Percentiles rank a stretch among this genome's conserved stretches.
These are phyloP conservation scores for Rhynchotus rufescens DNA, from an alignment of 2,797 vertebrate species.

Conservation along the genomic window DNA sequence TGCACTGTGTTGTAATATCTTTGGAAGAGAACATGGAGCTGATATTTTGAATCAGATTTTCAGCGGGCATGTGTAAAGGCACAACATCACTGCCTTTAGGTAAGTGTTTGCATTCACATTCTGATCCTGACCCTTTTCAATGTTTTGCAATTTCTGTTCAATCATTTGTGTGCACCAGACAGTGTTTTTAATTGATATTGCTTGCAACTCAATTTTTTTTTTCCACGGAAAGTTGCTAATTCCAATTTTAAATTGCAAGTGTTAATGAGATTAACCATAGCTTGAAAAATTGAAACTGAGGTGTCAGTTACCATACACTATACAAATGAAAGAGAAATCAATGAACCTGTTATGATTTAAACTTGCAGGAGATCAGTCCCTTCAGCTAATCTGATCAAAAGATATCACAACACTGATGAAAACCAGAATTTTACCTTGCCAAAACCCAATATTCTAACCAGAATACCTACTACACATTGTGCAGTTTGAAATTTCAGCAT, in stretches of 20 bases:
- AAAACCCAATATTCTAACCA: neutral
- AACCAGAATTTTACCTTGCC: neutral
- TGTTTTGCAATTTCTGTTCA: accelerated
- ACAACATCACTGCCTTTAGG: neutral
- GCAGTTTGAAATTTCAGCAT: neutral
- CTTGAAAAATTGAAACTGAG: neutral
- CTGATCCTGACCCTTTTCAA: accelerated
- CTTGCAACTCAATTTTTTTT: neutral
- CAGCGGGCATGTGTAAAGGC: neutral
- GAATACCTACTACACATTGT: neutral
- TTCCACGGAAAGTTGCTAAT: neutral
- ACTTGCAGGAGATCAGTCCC: neutral
- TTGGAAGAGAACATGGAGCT: constrained; percentile 15
- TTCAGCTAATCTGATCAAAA: neutral
- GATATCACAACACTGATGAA: neutral
- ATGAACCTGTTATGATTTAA: neutral
- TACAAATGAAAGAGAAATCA: neutral
- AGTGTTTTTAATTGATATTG: neutral
- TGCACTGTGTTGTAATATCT: constrained; percentile 36
- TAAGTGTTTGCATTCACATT: neutral
- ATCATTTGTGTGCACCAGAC: neutral
- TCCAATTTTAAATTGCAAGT: neutral
- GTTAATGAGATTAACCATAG: neutral
- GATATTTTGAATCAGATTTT: neutral
- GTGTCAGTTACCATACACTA: neutral